Evolutionary conservation across 2,113 vertebrate species (phyloP).

Genomic region (Clupea harengus): DNA sequence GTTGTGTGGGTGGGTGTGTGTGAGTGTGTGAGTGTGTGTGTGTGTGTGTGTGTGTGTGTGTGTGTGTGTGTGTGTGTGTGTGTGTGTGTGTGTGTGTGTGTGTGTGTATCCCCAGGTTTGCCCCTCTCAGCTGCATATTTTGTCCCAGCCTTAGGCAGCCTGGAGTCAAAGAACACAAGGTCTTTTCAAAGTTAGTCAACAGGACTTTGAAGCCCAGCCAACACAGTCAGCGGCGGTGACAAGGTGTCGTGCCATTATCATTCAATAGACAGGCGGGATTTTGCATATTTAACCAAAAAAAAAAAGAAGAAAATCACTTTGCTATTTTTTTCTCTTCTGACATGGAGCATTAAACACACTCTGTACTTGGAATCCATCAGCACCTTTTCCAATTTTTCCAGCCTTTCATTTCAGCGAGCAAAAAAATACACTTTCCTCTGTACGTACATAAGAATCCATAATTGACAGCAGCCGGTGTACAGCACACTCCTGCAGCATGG

Average conservation of each 20-base stretch:
- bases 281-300: slow-evolving; percentile 70
- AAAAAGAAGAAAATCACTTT: slow-evolving; percentile 46
- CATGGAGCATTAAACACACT: slow-evolving; percentile 66
- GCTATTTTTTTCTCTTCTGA: slow-evolving; percentile 53
- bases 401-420: slow-evolving; percentile 50
- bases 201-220: slow-evolving; percentile 70
- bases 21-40: neutral
- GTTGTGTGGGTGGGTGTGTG: neutral
- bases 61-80: neutral
- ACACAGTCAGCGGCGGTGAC: slow-evolving; percentile 67
- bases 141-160: slow-evolving; percentile 68
- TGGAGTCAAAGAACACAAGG: slow-evolving; percentile 70
- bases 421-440: slow-evolving; percentile 51
- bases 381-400: slow-evolving; percentile 50
- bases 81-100: neutral
- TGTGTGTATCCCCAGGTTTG: slow-evolving; percentile 10
- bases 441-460: neutral
- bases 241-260: slow-evolving; percentile 68
- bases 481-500: neutral
- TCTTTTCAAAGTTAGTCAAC: slow-evolving; percentile 73
- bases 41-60: slow-evolving; percentile 1
- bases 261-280: slow-evolving; percentile 67
- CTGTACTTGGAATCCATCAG: slow-evolving; percentile 65
- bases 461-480: slow-evolving; percentile 9
- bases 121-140: slow-evolving; percentile 52